Conservation (phyloP, 23 tunicate species). For the Corella eumyota region DNA sequence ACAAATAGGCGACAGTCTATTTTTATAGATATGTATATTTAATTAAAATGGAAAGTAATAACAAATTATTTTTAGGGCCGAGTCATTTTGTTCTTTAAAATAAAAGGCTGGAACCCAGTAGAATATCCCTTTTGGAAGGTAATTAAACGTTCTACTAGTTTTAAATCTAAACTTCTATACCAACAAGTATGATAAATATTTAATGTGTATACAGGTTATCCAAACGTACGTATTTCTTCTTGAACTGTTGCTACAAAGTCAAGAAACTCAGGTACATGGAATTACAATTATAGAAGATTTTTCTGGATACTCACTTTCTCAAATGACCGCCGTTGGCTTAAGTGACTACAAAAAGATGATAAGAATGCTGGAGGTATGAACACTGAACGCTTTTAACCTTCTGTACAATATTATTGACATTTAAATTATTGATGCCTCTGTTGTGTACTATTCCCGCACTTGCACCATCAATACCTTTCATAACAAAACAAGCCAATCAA, state of each 20-base stretch:
- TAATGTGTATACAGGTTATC: slow-evolving; percentile 7
- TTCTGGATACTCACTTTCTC: slow-evolving; percentile 14
- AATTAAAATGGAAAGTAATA: too few species aligned
- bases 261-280: slow-evolving; percentile 32
- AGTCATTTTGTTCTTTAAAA: slow-evolving; percentile 20
- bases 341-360: slow-evolving; percentile 29
- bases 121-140: slow-evolving; percentile 24
- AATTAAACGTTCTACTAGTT: background rate
- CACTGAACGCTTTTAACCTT: background rate
- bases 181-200: background rate
- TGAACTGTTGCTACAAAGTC: slow-evolving; percentile 20
- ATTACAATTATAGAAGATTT: slow-evolving; percentile 19
- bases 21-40: too few species aligned
- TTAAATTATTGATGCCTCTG: too few species aligned
- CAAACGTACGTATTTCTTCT: slow-evolving; percentile 15
- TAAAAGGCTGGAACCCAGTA: slow-evolving; percentile 29
- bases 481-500: background rate
- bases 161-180: too few species aligned
- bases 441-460: too few species aligned
- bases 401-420: background rate
- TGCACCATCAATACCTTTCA: too few species aligned
- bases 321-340: slow-evolving; percentile 29
- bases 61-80: too few species aligned
- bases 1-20: background rate
- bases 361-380: slow-evolving; percentile 31